Base-by-base conservation (phyloP, 2,888 invertebrate species). In the Caenorhabditis sp. region DNA sequence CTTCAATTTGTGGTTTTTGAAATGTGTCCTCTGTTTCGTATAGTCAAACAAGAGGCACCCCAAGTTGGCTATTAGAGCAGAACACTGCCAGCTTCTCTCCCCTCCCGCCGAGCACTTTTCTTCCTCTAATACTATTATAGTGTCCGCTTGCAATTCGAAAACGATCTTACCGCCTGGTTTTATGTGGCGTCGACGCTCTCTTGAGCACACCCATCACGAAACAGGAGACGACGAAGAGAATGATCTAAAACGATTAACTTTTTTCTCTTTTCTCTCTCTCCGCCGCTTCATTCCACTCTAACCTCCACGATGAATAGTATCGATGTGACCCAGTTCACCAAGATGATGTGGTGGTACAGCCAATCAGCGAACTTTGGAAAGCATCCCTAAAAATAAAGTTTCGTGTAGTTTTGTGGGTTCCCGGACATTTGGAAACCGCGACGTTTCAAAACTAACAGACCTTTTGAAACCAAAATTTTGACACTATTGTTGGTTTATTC, bases 241-340 rank as follows among this genome's bases (percentile, higher is more conserved):
- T 11, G 13, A 70, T 22, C 70, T 68, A 26, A 45, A 75, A 68
- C 32, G 35, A 35, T 35, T 35, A 26, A 32, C 35, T 24, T 55
- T 17, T 6, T 45, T 27, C 43, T 52, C 1, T 30, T 26, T 7
- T 24, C 41, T 39, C 6, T 55, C 9, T 39, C 35, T n/a, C 11
- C 24, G 24, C 2, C 1, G 41, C 9, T n/a, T 24, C 20, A 37
- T 65, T 13, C 39, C 2, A 35, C 11, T 2, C 27, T 9, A 89
- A 93, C 93, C 92, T 94, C 94, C 50, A 93, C 90, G 84, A 94
- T 93, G 4, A 93, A 94, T 24, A 95, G 92, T 17, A 93, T 92
- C 72, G 95, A 91, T 6, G 93, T 94, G 17, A 94, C 92, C 53
- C 93, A 92, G 1, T 94, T 94, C n/a, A 94, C 92, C 48, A 94